phyloP scores from a whole-genome alignment of 2,113 vertebrate genomes.

The Chionis minor region DNA sequence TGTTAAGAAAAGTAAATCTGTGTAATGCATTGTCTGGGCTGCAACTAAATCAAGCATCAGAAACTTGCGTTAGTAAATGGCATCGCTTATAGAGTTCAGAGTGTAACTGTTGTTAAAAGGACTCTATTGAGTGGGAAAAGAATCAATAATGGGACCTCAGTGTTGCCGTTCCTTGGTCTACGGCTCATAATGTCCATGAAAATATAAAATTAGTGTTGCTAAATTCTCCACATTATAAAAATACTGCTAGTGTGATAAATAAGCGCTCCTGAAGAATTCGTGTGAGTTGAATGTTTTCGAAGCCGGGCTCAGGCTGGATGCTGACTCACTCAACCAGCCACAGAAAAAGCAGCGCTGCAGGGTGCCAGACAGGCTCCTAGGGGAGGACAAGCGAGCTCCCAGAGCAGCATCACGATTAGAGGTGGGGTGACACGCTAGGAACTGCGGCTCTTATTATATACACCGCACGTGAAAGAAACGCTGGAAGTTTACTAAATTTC shows the following conservation, averaged over 20 bases:
- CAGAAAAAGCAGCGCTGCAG: background rate
- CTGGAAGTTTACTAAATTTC: background rate
- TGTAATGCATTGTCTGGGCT: background rate
- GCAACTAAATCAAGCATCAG: background rate
- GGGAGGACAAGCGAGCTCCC: background rate
- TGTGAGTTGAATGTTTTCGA: background rate
- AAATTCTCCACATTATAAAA: background rate
- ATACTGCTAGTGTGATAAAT: background rate
- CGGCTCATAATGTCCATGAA: background rate
- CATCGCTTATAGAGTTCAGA: background rate
- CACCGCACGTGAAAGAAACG: background rate
- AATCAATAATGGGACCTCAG: background rate
- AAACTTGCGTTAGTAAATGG: background rate
- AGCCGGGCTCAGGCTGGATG: background rate
- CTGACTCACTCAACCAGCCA: background rate
- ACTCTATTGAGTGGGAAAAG: background rate
- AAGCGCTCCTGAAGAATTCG: background rate
- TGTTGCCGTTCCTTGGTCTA: background rate
- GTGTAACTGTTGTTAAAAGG: background rate
- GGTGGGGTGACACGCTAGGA: fast-evolving
- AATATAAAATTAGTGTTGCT: background rate
- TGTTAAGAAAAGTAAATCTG: background rate
- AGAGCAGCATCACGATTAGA: background rate
- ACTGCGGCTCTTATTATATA: background rate
- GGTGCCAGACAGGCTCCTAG: background rate